Evolutionary conservation across 2,797 vertebrate species (phyloP), one percentile per base, ranked within the genome.

Genomic region (Tachyglossus aculeatus): DNA sequence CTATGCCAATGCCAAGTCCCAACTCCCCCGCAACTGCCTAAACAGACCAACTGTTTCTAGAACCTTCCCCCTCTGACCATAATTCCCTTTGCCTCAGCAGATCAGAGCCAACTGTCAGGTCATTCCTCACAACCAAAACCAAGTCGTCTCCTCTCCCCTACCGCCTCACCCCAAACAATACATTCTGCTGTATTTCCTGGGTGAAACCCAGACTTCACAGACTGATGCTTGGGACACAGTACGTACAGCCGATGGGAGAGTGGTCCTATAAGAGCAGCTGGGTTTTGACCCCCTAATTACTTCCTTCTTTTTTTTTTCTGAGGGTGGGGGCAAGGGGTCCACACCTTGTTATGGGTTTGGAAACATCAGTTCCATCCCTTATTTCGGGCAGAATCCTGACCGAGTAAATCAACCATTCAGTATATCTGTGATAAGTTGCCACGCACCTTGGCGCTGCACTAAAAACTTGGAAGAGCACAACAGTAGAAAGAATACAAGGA

Each of bases 11-110:
- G 58, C 60, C 50, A 14, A 7, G 13, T 53, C 36, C 67, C 62
- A 73, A 48, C 38, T 47, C 67, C 40, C 63, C 54, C 55, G 52
- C 14, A 63, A 59, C 18, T 22, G 34, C 53, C 53, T 29, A 45
- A 36, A 38, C 33, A 45, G 41, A 48, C 22, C 52, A 19, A 43
- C 21, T 52, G 50, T 39, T 57, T 59, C 40, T 62, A n/a, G 65
- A 77, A 58, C 40, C 36, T 39, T 52, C 32, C 15, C 36, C 48
- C 38, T 57, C 19, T 27, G 16, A 32, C 27, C 31, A 73, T 27
- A 50, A 2, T 8, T 31, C 53, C 13, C 40, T 2, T 37, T 54
- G 18, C 27, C 22, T 37, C 27, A 34, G 22, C 9, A 53, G 13
- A 21, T 34, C 47, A 7, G 54, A 39, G 40, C 22, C 44, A 56